phyloP scores from a whole-genome alignment of 2,113 vertebrate genomes.

The Lepisosteus osseus region DNA sequence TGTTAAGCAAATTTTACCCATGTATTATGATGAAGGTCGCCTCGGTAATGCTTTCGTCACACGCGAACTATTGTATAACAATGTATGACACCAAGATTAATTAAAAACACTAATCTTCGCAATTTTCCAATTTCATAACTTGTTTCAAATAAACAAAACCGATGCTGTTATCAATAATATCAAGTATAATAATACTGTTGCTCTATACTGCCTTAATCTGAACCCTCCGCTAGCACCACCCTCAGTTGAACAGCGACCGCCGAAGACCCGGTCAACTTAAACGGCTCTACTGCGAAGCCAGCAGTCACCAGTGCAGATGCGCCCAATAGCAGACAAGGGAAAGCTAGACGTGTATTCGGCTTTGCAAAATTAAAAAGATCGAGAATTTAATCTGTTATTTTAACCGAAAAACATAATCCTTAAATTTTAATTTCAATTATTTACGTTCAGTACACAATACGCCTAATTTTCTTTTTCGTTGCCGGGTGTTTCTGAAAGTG shows the following conservation, averaged over 20 bases:
- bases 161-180: no score
- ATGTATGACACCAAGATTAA: no score
- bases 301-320: constrained; percentile 41
- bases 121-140: no score
- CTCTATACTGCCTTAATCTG: no score
- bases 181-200: no score
- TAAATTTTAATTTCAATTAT: background rate
- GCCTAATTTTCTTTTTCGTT: background rate
- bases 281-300: constrained; percentile 15
- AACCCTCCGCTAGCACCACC: constrained; percentile 36
- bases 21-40: no score
- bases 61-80: no score
- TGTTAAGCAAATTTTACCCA: no score
- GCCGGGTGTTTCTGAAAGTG: background rate
- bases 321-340: constrained; percentile 55
- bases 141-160: no score
- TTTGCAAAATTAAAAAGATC: constrained; percentile 38
- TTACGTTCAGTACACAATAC: background rate
- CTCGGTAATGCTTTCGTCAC: no score
- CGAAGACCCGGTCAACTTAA: constrained; percentile 30
- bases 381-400: background rate
- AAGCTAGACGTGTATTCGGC: constrained; percentile 43
- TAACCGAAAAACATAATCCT: background rate
- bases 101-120: no score
- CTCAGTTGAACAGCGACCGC: constrained; percentile 52